Base-by-base conservation (phyloP, 2,113 vertebrate species). In the Odobenus rosmarus region DNA sequence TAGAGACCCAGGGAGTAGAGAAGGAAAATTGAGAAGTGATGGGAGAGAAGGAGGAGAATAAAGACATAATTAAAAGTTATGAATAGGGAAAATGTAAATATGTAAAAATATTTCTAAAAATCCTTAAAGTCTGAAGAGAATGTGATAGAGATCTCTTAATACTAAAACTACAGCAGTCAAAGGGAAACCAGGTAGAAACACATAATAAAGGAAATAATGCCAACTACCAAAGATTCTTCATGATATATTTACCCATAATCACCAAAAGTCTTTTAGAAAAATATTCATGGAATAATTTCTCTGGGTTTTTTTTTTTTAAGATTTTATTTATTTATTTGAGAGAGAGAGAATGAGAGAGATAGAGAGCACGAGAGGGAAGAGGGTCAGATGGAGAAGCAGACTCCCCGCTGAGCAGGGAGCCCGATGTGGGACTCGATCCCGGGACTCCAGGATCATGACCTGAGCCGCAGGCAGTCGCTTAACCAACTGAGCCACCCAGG, bases 41-140 rank as follows among this genome's bases (percentile, higher is more conserved):
- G 36, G 51, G 1, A 21, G 9, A 4, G 2, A 7, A 4, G 24
- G 7, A 13, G 1, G 4, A 0, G 13, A 12, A 39, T 8, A 18
- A 16, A 71, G 10, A 72, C 9, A 90, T 61, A 62, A 79, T 71
- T 46, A 79, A 21, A 42, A 74, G 2, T 49, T 26, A 72, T 72
- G 23, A 77, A 80, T 16, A 16, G 3, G 36, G 3, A 13, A 84
- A 84, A 86, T n/a, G 4, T 82, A 84, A 64, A 49, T 26, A 77
- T 42, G 16, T 84, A 91, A 46, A 95, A 15, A 74, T 49, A 71
- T 79, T 84, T 71, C 46, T 80, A 71, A 94, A 77, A 53, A 74
- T 69, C 74, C 77, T 2, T 42, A 71, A 79, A 49, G 3, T 87
- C 10, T 19, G 11, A 62, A 89, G 18, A 39, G 5, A 94, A 83